Base-by-base conservation (phyloP, 2,797 vertebrate genomes). In the Pogonophryne albipinna region DNA sequence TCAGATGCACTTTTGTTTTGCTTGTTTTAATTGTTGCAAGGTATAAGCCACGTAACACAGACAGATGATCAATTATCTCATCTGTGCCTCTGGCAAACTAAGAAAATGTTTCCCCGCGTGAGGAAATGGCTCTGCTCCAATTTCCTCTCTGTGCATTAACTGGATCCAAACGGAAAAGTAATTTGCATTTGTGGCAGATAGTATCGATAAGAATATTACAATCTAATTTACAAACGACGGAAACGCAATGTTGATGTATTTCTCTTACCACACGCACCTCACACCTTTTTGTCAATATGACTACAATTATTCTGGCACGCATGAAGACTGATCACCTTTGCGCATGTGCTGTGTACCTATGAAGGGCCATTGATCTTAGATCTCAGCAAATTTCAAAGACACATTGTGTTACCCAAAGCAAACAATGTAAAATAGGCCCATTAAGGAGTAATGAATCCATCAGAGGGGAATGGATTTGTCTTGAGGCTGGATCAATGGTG, bases 401-500 rank as follows among this genome's bases (percentile, higher is more conserved):
- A 92, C 87, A 85, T 79, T 79, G 86, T 89, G 92, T 94, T 94
- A 94, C 91, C 83, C 85, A 93, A 93, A 93, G 93, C 92, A 95
- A 95, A 95, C 92, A 95, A 95, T 95, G 95, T 94, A 95, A 96
- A 96, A 95, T 94, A 94, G 91, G 79, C 92, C 93, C 93, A 96
- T 96, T 95, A 95, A 92, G 91, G 71, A 88, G 89, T 94, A 95
- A 95, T 95, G 94, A 95, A 95, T 95, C 94, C 93, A 96, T 95
- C 93, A 95, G 85, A 78, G 71, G 78, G 75, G 84, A 94, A 95
- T 94, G 92, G 93, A 95, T 94, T 95, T 92, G 90, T 92, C 94
- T 94, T 90, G 86, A 88, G 91, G 89, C 85, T 64, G 74, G 90
- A 96, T 96, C 95, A 91, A 95, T 95, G 86, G 44, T 2, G 27